phyloP scores from a whole-genome alignment of 2,888 invertebrate genomes.

The Cephus spinipes region DNA sequence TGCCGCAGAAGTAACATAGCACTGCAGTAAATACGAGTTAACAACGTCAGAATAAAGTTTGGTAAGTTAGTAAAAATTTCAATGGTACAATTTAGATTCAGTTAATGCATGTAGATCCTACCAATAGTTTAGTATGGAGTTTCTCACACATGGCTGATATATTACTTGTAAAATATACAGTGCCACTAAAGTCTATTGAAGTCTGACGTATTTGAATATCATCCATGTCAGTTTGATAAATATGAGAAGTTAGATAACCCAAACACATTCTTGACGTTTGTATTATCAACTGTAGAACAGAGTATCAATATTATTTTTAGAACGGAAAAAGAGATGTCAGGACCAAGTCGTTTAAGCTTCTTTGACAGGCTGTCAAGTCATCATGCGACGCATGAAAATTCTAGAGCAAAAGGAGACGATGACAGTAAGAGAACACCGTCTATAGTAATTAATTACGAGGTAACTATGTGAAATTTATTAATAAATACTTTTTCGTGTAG shows the following conservation, averaged over 20 bases:
- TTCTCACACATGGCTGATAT: neutral
- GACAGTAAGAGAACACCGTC: constrained; percentile 15
- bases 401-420: constrained; percentile 25
- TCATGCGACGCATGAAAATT: constrained; percentile 27
- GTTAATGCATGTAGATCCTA: neutral
- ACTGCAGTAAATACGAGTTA: constrained; percentile 13
- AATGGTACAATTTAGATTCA: too few species aligned
- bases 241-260: neutral
- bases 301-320: neutral
- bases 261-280: neutral
- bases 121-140: neutral
- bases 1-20: neutral
- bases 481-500: neutral
- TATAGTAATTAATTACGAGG: constrained; percentile 33
- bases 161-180: neutral
- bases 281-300: neutral
- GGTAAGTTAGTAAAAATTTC: neutral
- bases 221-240: neutral
- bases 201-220: neutral
- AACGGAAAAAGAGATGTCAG: constrained; percentile 8
- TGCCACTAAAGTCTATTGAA: neutral
- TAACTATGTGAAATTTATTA: constrained; percentile 12
- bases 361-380: constrained; percentile 35
- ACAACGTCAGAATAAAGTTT: neutral
- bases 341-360: constrained; percentile 12